phyloP scores from a whole-genome alignment of 1,140 invertebrate species.

The Heliconius hewitsoni region DNA sequence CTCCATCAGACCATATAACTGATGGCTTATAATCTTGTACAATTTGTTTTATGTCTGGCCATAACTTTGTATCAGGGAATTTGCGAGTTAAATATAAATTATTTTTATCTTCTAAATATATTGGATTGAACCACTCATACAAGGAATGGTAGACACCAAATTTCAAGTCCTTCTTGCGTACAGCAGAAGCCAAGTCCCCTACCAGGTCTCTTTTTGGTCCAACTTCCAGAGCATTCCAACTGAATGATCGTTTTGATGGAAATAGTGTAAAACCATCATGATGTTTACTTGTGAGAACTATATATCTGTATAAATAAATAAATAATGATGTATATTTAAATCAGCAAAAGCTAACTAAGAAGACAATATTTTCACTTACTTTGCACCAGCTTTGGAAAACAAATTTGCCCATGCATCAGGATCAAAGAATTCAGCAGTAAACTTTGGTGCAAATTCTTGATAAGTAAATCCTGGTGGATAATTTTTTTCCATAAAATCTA shows the following conservation, averaged over 20 bases:
- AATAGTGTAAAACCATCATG: constrained; percentile 96
- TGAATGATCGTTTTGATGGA: constrained; percentile 92
- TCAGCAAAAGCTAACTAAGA: neutral
- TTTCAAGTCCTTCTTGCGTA: constrained; percentile 85
- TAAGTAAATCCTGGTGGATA: constrained; percentile 92
- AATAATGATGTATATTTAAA: neutral
- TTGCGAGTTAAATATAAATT: constrained; percentile 85
- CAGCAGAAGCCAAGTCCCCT: constrained; percentile 87
- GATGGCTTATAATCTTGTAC: constrained; percentile 92
- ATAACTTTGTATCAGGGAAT: constrained; percentile 86
- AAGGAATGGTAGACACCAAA: constrained; percentile 95
- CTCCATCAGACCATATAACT: constrained; percentile 96
- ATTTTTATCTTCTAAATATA: constrained; percentile 89
- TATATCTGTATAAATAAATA: constrained; percentile 83
- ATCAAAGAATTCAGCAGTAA: constrained; percentile 92
- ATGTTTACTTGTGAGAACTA: constrained; percentile 96
- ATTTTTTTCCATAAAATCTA: constrained; percentile 87
- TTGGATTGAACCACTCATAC: constrained; percentile 95
- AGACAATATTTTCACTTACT: constrained; percentile 77
- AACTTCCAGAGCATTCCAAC: constrained; percentile 94
- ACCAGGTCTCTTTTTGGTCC: constrained; percentile 92
- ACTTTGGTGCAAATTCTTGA: constrained; percentile 91
- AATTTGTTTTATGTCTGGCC: constrained; percentile 89
- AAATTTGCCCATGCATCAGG: constrained; percentile 88
- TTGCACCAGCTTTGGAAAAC: constrained; percentile 89